A percentile compares a stretch with the other conserved stretches of the same genome.
phyloP scores from a whole-genome alignment of 1,140 invertebrate species.

The Cotesia glomerata region DNA sequence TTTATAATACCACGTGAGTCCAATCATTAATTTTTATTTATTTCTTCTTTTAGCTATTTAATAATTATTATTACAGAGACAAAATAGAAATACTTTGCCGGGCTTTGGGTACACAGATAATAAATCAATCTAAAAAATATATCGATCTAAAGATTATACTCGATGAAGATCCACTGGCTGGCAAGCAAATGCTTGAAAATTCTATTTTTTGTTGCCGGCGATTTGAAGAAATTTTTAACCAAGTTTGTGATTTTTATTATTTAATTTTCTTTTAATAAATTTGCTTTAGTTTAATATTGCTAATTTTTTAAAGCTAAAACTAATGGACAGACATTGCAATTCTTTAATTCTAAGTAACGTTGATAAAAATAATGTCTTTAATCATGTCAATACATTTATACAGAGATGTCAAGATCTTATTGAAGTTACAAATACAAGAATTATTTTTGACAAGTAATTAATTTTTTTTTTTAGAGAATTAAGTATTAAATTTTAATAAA shows the following conservation, averaged over 20 bases:
- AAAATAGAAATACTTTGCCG: constrained; percentile 77
- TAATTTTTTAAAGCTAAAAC: constrained; percentile 34
- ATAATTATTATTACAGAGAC: constrained; percentile 48
- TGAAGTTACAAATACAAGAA: constrained; percentile 80
- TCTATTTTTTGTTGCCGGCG: constrained; percentile 78
- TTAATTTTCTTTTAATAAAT: background rate
- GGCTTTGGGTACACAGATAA: constrained; percentile 82
- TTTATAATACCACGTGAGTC: constrained; percentile 69
- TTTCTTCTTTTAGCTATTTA: too few relatives aligned
- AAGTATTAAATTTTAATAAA: constrained; percentile 20
- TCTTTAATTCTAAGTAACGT: constrained; percentile 45
- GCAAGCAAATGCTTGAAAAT: constrained; percentile 72
- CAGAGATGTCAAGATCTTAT: constrained; percentile 84
- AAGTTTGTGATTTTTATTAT: background rate
- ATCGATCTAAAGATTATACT: constrained; percentile 77
- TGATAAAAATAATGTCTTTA: constrained; percentile 79
- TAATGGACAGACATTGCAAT: constrained; percentile 16
- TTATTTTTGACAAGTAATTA: constrained; percentile 72
- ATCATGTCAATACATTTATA: constrained; percentile 84
- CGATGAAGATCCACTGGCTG: constrained; percentile 68
- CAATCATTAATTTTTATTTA: too few relatives aligned
- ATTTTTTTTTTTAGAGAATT: background rate
- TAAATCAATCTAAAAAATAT: constrained; percentile 74
- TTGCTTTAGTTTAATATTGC: background rate
- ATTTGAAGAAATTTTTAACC: constrained; percentile 76